Conservation (phyloP, 2,113 vertebrate species). For the Albula goreensis region DNA sequence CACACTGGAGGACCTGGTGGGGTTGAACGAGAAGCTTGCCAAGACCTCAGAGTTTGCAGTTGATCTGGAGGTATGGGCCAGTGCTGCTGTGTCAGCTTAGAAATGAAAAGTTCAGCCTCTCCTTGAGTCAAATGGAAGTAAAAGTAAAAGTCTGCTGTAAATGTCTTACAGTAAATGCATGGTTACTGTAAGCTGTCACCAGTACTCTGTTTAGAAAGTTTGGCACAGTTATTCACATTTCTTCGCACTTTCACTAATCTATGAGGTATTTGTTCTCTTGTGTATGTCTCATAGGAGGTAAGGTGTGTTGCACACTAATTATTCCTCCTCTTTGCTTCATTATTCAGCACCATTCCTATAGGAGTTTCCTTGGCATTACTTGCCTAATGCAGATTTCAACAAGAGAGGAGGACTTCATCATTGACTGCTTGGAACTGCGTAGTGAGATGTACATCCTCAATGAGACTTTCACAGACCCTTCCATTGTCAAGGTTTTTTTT, state of each 20-base stretch:
- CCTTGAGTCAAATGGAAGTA: not conserved
- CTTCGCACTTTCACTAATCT: not conserved
- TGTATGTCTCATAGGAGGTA: not conserved
- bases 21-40: constrained; percentile 86
- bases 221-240: not conserved
- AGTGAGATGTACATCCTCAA: constrained; percentile 89
- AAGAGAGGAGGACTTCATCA: constrained; percentile 88
- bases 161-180: not conserved
- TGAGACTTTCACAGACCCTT: constrained; percentile 87
- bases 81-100: too few relatives aligned
- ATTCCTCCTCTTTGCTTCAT: not conserved
- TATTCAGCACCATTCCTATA: constrained; percentile 90
- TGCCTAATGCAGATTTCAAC: constrained; percentile 96
- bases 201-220: not conserved
- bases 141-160: not conserved
- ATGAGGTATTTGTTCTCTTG: not conserved
- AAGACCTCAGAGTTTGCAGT: constrained; percentile 85
- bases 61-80: constrained; percentile 84
- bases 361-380: constrained; percentile 90
- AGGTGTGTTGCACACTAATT: not conserved
- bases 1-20: constrained; percentile 81
- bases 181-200: not conserved
- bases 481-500: constrained; percentile 84
- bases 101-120: too few relatives aligned
- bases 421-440: constrained; percentile 88